phyloP scores from a whole-genome alignment of 2,113 vertebrate species.

The Phrynosoma platyrhinos region DNA sequence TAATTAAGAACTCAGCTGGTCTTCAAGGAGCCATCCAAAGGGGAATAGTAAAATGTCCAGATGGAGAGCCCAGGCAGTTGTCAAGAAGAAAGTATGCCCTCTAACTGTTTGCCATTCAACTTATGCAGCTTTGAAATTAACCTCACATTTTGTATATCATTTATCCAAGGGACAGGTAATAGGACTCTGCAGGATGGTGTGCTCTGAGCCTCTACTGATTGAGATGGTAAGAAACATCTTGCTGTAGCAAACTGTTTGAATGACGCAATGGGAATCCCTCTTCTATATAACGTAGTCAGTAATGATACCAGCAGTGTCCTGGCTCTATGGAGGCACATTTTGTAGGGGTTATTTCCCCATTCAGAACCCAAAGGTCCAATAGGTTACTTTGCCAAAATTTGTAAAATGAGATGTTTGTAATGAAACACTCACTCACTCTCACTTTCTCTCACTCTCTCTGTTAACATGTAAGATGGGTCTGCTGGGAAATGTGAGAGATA shows the following conservation, averaged over 20 bases:
- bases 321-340: background rate
- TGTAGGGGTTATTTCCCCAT: background rate
- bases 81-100: slow-evolving; percentile 37
- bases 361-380: background rate
- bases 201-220: background rate
- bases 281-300: no score
- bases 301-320: background rate
- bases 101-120: slow-evolving; percentile 28
- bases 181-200: background rate
- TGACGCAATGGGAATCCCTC: background rate
- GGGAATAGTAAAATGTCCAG: slow-evolving; percentile 35
- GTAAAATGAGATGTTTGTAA: background rate
- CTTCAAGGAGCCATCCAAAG: slow-evolving; percentile 60
- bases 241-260: background rate
- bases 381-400: background rate
- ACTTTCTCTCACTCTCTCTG: no score
- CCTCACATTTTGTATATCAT: slow-evolving; percentile 51
- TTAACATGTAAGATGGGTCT: no score
- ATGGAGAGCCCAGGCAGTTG: slow-evolving; percentile 45
- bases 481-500: no score
- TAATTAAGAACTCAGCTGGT: slow-evolving; percentile 75
- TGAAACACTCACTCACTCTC: no score
- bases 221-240: background rate
- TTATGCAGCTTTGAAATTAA: slow-evolving; percentile 46
- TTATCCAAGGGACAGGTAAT: background rate